Conservation (phyloP, 2,888 invertebrate species). For the Tethea ocularis region DNA sequence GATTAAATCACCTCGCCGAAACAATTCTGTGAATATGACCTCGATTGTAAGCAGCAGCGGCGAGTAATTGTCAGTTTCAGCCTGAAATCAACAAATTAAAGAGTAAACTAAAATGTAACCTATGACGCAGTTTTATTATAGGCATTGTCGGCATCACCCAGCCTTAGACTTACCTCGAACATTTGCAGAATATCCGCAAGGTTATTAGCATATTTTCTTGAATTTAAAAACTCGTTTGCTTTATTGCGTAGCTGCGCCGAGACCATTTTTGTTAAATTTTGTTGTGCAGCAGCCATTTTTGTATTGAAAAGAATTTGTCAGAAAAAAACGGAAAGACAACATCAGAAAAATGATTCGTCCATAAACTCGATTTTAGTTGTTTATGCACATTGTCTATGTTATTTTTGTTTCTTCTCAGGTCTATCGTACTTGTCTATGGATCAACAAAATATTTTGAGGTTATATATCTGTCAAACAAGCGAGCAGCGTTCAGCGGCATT, state of each 20-base stretch:
- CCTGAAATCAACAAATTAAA: constrained; percentile 58
- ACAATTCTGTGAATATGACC: constrained; percentile 87
- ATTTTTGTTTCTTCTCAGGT: not conserved
- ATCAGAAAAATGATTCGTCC: constrained; percentile 27
- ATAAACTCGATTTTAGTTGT: constrained; percentile 18
- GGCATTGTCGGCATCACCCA: constrained; percentile 14
- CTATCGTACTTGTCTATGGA: constrained; percentile 8
- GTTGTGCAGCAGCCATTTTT: constrained; percentile 75
- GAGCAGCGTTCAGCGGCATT: constrained; percentile 45
- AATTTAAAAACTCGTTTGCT: constrained; percentile 88
- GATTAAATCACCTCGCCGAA: constrained; percentile 87
- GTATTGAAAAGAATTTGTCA: constrained; percentile 61
- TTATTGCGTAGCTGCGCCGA: constrained; percentile 86
- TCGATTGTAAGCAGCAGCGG: constrained; percentile 88
- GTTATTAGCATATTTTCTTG: constrained; percentile 85
- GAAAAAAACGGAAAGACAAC: constrained; percentile 27
- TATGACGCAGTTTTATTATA: constrained; percentile 52
- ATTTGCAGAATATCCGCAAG: constrained; percentile 87
- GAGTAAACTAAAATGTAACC: constrained; percentile 45
- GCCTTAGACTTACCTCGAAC: constrained; percentile 82
- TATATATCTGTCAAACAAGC: constrained; percentile 48
- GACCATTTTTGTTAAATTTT: constrained; percentile 82
- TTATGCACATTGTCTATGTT: constrained; percentile 16
- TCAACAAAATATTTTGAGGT: constrained; percentile 47
- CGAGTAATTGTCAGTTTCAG: constrained; percentile 74